Conservation (phyloP, 2,113 vertebrate species). For the Smithornis capensis region DNA sequence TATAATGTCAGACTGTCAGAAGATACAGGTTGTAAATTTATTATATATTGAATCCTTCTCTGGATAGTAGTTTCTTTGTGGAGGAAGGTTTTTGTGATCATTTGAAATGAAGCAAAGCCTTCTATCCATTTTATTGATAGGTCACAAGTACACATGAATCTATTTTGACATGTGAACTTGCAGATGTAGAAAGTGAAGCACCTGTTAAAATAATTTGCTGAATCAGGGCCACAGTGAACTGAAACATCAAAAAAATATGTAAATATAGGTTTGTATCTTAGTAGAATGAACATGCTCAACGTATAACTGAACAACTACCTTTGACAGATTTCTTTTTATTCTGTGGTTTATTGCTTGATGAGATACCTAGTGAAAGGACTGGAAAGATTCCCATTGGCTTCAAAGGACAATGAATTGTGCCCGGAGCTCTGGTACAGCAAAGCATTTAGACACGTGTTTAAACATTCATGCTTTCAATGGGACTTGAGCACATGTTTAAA, state of each 20-base stretch:
- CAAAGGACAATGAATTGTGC: slow-evolving; percentile 27
- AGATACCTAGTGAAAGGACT: slow-evolving; percentile 39
- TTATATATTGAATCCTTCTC: neutral
- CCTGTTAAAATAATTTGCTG: slow-evolving; percentile 7
- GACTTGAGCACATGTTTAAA: slow-evolving; percentile 43
- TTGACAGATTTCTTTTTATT: slow-evolving; percentile 1
- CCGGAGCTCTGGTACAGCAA: slow-evolving; percentile 28
- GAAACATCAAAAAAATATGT: neutral
- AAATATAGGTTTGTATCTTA: neutral
- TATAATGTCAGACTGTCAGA: neutral
- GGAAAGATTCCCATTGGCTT: slow-evolving; percentile 32
- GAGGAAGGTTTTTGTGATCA: neutral
- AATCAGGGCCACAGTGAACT: neutral
- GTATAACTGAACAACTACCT: neutral
- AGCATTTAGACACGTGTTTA: slow-evolving; percentile 51
- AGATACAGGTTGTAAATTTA: neutral
- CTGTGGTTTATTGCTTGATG: neutral
- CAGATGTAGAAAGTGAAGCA: neutral
- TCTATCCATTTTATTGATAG: neutral
- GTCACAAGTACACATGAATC: neutral
- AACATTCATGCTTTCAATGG: slow-evolving; percentile 62
- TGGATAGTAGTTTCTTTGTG: neutral
- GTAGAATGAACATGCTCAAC: neutral
- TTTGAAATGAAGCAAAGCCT: neutral
- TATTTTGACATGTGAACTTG: neutral